Evolutionary conservation across 1,140 invertebrate genomes (phyloP), one percentile per base, ranked within the genome.

Genomic region (Euwallacea fornicatus): DNA sequence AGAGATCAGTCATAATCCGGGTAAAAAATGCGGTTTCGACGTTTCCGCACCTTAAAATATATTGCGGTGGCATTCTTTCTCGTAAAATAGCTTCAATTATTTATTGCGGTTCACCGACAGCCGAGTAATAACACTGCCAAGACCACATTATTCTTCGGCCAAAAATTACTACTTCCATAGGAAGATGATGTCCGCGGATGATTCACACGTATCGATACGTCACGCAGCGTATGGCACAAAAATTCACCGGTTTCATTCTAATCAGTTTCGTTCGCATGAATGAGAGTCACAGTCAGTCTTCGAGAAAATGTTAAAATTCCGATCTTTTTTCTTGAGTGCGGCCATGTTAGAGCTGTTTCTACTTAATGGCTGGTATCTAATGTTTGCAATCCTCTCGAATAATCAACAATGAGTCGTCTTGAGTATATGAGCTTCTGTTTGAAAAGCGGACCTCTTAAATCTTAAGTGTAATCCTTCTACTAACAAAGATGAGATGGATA

Each of bases 401-500:
- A 10, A 33, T 58, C 55, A 58, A 58, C 55, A 58, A 58, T 58
- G 55, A 58, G 13, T 10, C 55, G 21, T 58, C 55, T 41, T 15
- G n/a, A 50, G 46, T 6, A 13, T 41, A 58, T 58, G 55, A 58
- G 55, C 55, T 58, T n/a, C 55, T 58, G 55, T 58, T 58, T 58
- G 55, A 58, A 58, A 58, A 50, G 46, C 46, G 13, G 55, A 33
- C 55, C 55, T 58, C 55, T 61, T 61, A 42, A 63, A 63, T 63
- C 61, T 63, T n/a, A n/a, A 67, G 65, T 55, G 46, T 69, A 69
- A 69, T 69, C 67, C 58, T 21, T 54, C 59, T 33, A 60, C 67
- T 15, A 69, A 69, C 67, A 69, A 69, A 62, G 67, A 69, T 69
- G 59, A 62, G 58, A 69, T 62, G 67, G 67, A 69, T 69, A 69